Base-by-base conservation (phyloP, 1,140 invertebrate species). In the Artemia franciscana region DNA sequence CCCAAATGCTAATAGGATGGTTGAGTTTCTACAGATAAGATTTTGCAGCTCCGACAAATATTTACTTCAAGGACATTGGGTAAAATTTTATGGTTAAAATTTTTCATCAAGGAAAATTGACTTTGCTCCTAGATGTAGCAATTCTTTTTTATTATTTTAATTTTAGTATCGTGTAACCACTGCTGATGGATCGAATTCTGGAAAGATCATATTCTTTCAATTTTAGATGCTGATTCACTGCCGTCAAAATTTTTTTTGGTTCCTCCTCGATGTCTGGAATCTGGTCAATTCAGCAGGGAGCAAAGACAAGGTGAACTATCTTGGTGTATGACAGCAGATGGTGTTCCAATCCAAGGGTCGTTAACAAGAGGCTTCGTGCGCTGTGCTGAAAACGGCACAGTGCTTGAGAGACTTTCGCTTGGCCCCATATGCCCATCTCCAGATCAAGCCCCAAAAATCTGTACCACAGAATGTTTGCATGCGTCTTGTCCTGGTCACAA, bases 321-420 rank as follows among this genome's bases (percentile, higher is more conserved):
- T 7, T 74, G 71, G 72, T 74, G 73, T 64, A 71, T 74, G 4
- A 68, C 71, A 57, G 24, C 66, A 5, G 63, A 66, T 25, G 73
- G 73, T 51, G 63, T 63, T 28, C 72, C 73, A 4, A 56, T 71
- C 23, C 67, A 69, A 28, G 66, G 70, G 23, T 69, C 72, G 4
- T 59, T 74, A 5, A 73, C 72, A 18, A 63, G 70, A 39, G 73
- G 73, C 15, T 63, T 66, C 30, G 67, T 74, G 5, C 58, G 63
- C 21, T 74, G 73, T 62, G 66, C 68, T n/a, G 57, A 60, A 3
- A 68, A 71, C 59, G 71, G 71, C 67, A 68, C 66, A 57, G 66
- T 72, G n/a, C 57, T 70, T n/a, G 68, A 71, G 59, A 66, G 67
- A 26, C 64, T 67, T 26, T 58, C 65, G 12, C 59, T 67, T 18